Evolutionary conservation across 2,888 invertebrate genomes (phyloP).

Genomic region (Aleiodes alternator): DNA sequence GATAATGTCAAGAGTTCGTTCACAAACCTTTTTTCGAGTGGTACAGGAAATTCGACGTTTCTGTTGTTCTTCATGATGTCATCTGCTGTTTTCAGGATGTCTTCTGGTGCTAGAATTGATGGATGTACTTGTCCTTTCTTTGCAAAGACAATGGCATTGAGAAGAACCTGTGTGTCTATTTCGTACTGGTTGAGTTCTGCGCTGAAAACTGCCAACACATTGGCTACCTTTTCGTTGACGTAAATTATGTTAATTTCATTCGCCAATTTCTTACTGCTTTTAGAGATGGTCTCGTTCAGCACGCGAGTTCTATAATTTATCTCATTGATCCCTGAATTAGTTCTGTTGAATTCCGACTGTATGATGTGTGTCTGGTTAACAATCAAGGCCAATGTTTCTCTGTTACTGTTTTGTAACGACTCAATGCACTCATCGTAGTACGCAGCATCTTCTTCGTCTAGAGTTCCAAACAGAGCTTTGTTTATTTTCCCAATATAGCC

Average conservation of each 20-base stretch:
- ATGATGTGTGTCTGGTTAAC: background rate
- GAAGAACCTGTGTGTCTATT: background rate
- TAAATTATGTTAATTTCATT: no score
- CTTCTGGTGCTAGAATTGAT: background rate
- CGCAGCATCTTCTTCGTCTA: background rate
- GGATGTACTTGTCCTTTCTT: background rate
- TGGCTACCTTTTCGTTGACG: background rate
- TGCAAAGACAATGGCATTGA: background rate
- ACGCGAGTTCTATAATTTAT: background rate
- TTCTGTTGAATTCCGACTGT: background rate
- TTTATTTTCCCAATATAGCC: background rate
- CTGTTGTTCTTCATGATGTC: background rate
- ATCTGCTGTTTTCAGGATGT: background rate
- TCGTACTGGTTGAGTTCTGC: background rate
- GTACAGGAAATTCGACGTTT: background rate
- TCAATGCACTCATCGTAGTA: conserved; percentile 3
- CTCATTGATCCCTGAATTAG: background rate
- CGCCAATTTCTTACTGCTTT: no score
- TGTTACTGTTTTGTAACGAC: background rate
- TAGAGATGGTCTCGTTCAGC: background rate
- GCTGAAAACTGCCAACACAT: background rate
- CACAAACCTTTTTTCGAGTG: background rate
- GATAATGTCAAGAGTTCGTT: no score
- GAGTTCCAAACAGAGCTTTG: background rate
- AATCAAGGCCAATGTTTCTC: background rate